Evolutionary conservation across 2,113 vertebrate species (phyloP).

Genomic region (Mesocricetus auratus): DNA sequence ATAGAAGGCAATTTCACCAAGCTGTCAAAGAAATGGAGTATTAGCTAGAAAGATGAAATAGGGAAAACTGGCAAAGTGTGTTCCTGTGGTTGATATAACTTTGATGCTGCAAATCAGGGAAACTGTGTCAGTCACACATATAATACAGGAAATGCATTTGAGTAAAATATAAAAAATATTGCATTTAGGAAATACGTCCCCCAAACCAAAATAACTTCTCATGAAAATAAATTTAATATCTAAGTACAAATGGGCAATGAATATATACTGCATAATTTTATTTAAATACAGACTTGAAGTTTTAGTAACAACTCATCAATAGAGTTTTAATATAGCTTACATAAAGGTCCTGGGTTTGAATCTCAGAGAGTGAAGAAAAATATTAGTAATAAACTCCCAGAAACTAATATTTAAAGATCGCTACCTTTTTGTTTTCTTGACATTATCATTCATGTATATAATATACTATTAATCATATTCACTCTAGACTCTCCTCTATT

Average conservation of each 20-base stretch:
- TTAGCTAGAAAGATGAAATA: neutral
- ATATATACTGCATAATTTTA: neutral
- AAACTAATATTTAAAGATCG: neutral
- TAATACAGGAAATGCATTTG: neutral
- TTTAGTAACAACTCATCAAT: neutral
- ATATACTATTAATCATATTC: no score
- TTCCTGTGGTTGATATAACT: neutral
- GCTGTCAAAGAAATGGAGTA: neutral
- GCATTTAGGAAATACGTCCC: neutral
- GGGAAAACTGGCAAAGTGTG: neutral
- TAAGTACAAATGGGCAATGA: neutral
- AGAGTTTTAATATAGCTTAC: neutral
- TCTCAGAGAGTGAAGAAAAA: neutral
- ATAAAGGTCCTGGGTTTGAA: neutral
- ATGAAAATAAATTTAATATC: slow-evolving; percentile 9
- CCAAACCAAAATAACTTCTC: neutral
- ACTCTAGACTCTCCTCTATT: neutral
- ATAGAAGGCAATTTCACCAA: neutral
- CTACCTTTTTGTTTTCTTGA: neutral
- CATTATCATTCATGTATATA: neutral
- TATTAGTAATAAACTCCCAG: neutral
- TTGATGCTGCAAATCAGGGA: neutral
- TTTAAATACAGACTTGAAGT: neutral
- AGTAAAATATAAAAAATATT: slow-evolving; percentile 13
- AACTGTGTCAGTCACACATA: neutral